Evolutionary conservation across 2,797 vertebrate species (phyloP).

Genomic region (Momotus momota): DNA sequence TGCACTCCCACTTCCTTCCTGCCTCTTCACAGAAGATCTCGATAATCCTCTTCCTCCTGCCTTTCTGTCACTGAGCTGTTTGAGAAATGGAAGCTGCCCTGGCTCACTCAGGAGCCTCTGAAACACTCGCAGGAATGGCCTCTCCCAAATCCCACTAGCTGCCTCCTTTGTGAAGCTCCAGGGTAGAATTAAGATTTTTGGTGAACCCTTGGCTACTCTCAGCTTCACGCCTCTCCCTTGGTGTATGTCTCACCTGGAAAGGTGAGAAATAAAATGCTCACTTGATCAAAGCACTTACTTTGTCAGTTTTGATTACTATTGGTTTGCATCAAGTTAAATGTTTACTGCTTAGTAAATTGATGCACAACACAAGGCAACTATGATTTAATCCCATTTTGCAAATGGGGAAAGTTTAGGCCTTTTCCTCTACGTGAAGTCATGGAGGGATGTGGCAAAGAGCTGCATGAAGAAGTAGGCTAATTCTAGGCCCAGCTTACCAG

Average conservation of each 20-base stretch:
- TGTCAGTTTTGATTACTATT: background rate
- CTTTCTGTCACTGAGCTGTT: background rate
- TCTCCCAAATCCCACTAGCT: background rate
- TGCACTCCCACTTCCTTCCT: conserved; percentile 51
- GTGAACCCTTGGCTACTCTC: background rate
- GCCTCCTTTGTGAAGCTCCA: background rate
- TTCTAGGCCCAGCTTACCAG: background rate
- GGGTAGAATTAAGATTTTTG: background rate
- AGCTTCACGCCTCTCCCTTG: background rate
- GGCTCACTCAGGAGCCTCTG: background rate
- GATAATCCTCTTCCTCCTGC: background rate
- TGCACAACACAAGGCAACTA: background rate
- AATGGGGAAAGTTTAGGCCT: background rate
- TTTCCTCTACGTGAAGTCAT: background rate
- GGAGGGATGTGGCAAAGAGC: background rate
- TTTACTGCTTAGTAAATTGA: background rate
- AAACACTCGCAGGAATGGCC: background rate
- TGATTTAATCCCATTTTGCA: background rate
- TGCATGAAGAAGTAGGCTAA: background rate
- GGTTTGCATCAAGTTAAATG: background rate
- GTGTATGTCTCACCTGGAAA: background rate
- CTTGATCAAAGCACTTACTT: background rate
- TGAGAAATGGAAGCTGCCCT: background rate
- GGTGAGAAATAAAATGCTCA: background rate
- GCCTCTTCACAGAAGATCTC: background rate